Conservation (phyloP, 2,888 invertebrate species). For the Mesochorus sp. region DNA sequence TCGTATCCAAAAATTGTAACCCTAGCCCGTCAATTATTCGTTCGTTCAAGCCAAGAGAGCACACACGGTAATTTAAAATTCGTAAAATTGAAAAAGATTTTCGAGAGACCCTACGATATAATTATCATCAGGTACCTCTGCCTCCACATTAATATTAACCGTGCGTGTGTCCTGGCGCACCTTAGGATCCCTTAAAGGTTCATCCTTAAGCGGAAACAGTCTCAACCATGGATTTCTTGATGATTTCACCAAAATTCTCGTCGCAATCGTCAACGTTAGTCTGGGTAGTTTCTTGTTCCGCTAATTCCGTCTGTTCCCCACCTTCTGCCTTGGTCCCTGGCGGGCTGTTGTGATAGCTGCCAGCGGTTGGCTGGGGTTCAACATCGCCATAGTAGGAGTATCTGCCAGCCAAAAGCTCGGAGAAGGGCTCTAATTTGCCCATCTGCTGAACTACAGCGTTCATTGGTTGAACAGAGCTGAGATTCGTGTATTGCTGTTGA, state of each 20-base stretch:
- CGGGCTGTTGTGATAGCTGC: conserved; percentile 64
- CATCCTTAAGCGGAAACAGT: conserved; percentile 89
- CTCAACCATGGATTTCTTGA: conserved; percentile 96
- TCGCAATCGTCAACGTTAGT: conserved; percentile 82
- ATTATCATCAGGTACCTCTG: conserved; percentile 49
- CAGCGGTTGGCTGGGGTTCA: conserved; percentile 69
- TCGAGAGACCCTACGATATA: conserved; percentile 33
- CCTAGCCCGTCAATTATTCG: conserved; percentile 32
- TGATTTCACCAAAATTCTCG: conserved; percentile 95
- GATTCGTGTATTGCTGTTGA: conserved; percentile 86
- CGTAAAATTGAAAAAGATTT: conserved; percentile 25
- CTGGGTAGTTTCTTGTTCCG: conserved; percentile 60
- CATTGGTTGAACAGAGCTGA: conserved; percentile 85
- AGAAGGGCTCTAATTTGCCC: conserved; percentile 88
- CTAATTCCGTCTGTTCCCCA: conserved; percentile 64
- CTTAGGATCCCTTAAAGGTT: neutral
- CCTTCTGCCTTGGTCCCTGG: conserved; percentile 58
- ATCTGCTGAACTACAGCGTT: conserved; percentile 79
- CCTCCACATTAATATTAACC: conserved; percentile 26
- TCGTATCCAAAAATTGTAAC: conserved; percentile 14
- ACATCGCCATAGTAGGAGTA: conserved; percentile 82
- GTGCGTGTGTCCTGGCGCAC: neutral
- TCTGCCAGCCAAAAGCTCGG: conserved; percentile 85
- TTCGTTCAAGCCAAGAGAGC: conserved; percentile 9
- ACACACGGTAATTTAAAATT: neutral